Base-by-base conservation (phyloP, 2,888 invertebrate genomes). In the Leptogaster cylindrica region DNA sequence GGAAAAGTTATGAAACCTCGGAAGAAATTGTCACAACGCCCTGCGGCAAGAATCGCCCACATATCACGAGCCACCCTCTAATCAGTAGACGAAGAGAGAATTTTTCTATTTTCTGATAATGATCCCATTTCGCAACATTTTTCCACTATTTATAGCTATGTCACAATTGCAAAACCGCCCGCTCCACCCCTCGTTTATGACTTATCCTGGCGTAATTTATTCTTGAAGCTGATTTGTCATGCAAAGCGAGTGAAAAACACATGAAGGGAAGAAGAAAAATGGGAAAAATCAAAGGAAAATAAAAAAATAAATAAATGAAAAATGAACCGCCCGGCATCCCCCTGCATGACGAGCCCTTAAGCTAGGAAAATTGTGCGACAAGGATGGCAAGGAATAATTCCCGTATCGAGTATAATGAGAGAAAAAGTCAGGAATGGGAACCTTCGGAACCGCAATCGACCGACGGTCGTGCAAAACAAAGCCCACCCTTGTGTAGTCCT, bases 101-200 rank as follows among this genome's bases (percentile, higher is more conserved):
- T 68, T 68, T 64, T 65, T 61, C 51, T 61, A 65, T 68, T 65
- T 68, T 68, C 68, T 66, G 68, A 68, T 68, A 66, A 68, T 68
- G 68, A 68, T 68, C 68, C 68, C 68, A 68, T 68, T 68, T 65
- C 14, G 33, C 36, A 18, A 23, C 14, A 39, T 55, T 46, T 55
- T 50, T 58, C 65, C 61, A 46, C 33, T 50, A 6, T 31, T 46
- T n/a, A 23, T 31, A 20, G 23, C 44, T 5, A 28, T 28, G 8
- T 51, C 31, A 10, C n/a, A 7, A 14, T 46, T 46, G 39, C 23
- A 12, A 25, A 28, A 12, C 3, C 36, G 7, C 39, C 20, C 12
- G 3, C 50, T 16, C 10, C 50, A 14, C 20, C 46, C 46, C 20
- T 16, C 14, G 18, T 7, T 68, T 61, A 66, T 68, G 68, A 68